A percentile compares a stretch with the other conserved stretches of the same genome.
Evolutionary conservation across 53 echinoderm and acorn worm genomes (phyloP).

Genomic region (Antedon mediterranea): DNA sequence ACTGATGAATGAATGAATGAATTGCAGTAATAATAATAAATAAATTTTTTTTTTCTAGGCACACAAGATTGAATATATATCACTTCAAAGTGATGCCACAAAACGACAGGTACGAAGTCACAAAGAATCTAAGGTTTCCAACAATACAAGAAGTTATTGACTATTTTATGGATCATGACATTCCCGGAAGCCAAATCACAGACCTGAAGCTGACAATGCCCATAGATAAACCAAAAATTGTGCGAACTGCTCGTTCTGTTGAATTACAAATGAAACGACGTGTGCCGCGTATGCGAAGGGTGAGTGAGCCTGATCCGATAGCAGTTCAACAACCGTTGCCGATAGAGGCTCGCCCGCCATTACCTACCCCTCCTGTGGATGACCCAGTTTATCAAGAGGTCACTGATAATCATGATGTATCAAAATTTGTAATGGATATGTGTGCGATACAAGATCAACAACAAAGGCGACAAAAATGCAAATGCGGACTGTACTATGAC

Average conservation of each 20-base stretch:
- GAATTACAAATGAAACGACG: background rate
- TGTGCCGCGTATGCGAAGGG: background rate
- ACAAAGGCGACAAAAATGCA: background rate
- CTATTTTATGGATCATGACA: conserved; percentile 21
- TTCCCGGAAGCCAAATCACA: conserved; percentile 21
- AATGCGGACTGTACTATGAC: background rate
- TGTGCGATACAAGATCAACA: background rate
- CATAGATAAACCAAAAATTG: background rate
- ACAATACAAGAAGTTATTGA: conserved; percentile 20
- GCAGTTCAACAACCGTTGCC: too few relatives aligned
- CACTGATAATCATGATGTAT: background rate
- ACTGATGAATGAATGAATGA: too few relatives aligned
- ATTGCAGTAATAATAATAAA: too few relatives aligned
- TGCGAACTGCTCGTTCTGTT: background rate
- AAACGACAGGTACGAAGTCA: conserved; percentile 17
- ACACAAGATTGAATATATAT: conserved; percentile 41
- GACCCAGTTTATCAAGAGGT: background rate
- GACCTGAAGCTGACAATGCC: background rate
- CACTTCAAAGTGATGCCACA: conserved; percentile 46
- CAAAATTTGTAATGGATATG: background rate
- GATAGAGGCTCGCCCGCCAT: too few relatives aligned
- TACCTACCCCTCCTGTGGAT: background rate
- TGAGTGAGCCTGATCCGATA: background rate
- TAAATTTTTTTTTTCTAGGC: conserved; percentile 12
- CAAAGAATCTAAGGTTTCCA: conserved; percentile 23